A percentile compares a stretch with the other conserved stretches of the same genome.
Conservation (phyloP, 2,797 vertebrate species). For the Phoxinus dragarum region DNA sequence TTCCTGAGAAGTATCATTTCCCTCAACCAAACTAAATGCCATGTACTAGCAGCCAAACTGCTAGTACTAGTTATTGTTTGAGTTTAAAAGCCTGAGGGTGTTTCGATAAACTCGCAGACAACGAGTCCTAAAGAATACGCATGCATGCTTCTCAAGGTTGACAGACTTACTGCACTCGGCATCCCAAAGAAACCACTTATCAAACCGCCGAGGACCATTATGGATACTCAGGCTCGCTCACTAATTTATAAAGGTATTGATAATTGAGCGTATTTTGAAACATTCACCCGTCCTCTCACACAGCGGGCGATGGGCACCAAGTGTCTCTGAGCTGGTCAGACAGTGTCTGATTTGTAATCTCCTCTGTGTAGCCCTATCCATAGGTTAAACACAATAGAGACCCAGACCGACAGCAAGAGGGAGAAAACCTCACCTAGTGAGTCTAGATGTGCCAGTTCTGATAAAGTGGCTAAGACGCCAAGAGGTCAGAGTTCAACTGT, state of each 20-base stretch:
- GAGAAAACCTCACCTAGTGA: not conserved
- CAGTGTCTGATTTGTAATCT: conserved; percentile 21
- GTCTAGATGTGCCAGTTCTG: conserved; percentile 31
- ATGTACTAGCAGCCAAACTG: conserved; percentile 3
- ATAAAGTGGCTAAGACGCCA: conserved; percentile 32
- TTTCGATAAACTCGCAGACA: not conserved
- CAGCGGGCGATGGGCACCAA: not conserved
- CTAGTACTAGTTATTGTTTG: conserved; percentile 24
- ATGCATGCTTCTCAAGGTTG: conserved; percentile 10
- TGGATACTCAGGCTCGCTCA: conserved; percentile 29
- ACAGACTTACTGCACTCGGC: not conserved
- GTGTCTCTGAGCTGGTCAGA: conserved; percentile 25
- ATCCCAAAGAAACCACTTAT: conserved; percentile 49
- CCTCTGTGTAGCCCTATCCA: not conserved
- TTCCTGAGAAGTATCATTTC: not conserved
- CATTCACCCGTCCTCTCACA: not conserved
- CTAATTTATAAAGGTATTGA: conserved; percentile 35
- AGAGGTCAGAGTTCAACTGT: conserved; percentile 25
- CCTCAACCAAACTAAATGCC: conserved; percentile 19
- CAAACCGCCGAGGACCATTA: conserved; percentile 24
- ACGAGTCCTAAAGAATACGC: conserved; percentile 2
- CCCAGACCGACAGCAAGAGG: not conserved
- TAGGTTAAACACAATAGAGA: conserved; percentile 24
- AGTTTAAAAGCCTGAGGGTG: conserved; percentile 18
- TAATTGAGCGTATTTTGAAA: conserved; percentile 36